Conservation (phyloP, 2,888 invertebrate genomes). For the Nemotelus pantherinus region DNA sequence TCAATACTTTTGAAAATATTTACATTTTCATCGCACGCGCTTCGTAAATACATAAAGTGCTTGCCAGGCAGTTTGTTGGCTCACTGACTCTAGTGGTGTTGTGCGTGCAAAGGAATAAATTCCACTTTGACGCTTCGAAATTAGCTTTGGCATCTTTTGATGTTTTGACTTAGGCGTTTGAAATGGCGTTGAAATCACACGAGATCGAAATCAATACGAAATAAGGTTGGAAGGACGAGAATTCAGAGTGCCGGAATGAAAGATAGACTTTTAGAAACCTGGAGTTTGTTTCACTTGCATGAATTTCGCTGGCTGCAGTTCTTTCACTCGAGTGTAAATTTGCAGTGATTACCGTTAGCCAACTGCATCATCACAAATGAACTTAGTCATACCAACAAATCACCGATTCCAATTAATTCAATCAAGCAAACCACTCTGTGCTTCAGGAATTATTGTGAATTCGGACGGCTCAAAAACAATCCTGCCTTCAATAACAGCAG, state of each 20-base stretch:
- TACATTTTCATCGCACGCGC: constrained; percentile 40
- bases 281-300: too few relatives aligned
- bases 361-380: too few relatives aligned
- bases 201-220: neutral
- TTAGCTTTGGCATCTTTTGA: constrained; percentile 40
- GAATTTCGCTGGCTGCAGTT: too few relatives aligned
- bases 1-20: constrained; percentile 41
- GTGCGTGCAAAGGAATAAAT: constrained; percentile 43
- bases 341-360: too few relatives aligned
- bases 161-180: constrained; percentile 26
- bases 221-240: too few relatives aligned
- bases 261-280: too few relatives aligned
- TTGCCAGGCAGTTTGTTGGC: neutral
- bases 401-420: neutral
- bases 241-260: too few relatives aligned
- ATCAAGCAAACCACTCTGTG: neutral
- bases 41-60: constrained; percentile 36
- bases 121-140: constrained; percentile 37
- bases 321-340: too few relatives aligned
- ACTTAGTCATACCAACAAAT: neutral
- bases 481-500: neutral
- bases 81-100: neutral
- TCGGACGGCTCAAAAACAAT: neutral
- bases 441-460: neutral
- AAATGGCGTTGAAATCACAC: neutral